A percentile compares a stretch with the other conserved stretches of the same genome.
Evolutionary conservation across 2,113 vertebrate genomes (phyloP).

Genomic region (Gallinago undulata): DNA sequence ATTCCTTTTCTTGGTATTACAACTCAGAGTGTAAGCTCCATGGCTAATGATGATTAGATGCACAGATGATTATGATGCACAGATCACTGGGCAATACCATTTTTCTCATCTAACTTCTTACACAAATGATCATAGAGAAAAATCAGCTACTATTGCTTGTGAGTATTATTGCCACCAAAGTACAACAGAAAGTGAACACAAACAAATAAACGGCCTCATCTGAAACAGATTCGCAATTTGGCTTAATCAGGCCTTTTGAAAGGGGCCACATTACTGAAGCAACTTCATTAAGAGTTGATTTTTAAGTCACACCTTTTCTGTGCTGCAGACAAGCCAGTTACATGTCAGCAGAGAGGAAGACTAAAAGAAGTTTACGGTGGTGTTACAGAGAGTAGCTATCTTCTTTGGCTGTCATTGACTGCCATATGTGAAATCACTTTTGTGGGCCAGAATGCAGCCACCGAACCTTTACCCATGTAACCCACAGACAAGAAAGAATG

Average conservation of each 20-base stretch:
- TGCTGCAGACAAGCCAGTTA: not conserved
- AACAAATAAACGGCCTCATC: not conserved
- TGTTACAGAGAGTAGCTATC: not conserved
- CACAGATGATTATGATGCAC: conserved; percentile 1
- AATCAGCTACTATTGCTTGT: conserved; percentile 13
- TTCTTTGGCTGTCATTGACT: not conserved
- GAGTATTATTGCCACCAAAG: not conserved
- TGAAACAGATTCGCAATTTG: not conserved
- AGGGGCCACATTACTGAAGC: not conserved
- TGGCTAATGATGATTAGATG: not conserved
- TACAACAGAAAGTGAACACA: not conserved
- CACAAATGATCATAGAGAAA: conserved; percentile 23
- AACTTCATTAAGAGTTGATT: not conserved
- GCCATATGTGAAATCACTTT: not conserved
- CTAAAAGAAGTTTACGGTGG: not conserved
- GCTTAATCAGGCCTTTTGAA: not conserved
- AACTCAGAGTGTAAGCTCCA: not conserved
- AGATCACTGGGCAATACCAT: conserved; percentile 23
- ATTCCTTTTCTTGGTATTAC: not conserved
- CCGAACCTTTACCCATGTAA: not conserved
- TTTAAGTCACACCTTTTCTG: not conserved
- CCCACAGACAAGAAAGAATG: not conserved
- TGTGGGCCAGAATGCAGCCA: not conserved
- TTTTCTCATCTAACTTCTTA: conserved; percentile 35
- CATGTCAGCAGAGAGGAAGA: not conserved